A percentile compares a stretch with the other conserved stretches of the same genome.
phyloP scores from a whole-genome alignment of 2,797 vertebrate genomes.

The Artibeus lituratus region DNA sequence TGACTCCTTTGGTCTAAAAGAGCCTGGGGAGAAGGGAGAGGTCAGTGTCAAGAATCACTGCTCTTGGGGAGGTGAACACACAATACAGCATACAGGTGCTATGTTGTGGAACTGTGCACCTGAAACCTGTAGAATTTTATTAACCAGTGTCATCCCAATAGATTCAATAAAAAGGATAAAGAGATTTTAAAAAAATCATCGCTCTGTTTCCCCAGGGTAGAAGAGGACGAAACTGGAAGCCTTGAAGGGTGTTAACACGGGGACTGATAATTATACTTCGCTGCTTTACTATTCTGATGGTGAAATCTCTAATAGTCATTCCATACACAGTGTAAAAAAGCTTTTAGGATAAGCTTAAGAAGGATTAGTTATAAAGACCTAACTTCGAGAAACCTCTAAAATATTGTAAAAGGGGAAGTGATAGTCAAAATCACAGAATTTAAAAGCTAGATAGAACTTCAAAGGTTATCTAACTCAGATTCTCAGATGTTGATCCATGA shows the following conservation, averaged over 20 bases:
- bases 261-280: background rate
- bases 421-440: slow-evolving; percentile 15
- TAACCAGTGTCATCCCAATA: background rate
- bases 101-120: background rate
- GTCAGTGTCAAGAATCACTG: background rate
- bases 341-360: slow-evolving; percentile 19
- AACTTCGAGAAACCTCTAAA: slow-evolving; percentile 26
- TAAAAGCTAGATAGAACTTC: background rate
- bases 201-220: background rate
- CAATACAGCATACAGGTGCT: background rate
- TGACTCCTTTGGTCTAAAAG: background rate
- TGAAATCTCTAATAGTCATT: slow-evolving; percentile 25
- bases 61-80: background rate
- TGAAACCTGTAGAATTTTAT: background rate
- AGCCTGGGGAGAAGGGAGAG: background rate
- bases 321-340: background rate
- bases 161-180: background rate
- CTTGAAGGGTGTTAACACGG: background rate
- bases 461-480: background rate
- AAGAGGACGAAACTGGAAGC: background rate
- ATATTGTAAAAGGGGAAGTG: background rate
- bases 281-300: background rate
- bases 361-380: slow-evolving; percentile 43
- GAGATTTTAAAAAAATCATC: background rate
- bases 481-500: background rate